A percentile compares a stretch with the other conserved stretches of the same genome.
Conservation (phyloP, 92 coral and sea anemone species). For the Metridium senile region DNA sequence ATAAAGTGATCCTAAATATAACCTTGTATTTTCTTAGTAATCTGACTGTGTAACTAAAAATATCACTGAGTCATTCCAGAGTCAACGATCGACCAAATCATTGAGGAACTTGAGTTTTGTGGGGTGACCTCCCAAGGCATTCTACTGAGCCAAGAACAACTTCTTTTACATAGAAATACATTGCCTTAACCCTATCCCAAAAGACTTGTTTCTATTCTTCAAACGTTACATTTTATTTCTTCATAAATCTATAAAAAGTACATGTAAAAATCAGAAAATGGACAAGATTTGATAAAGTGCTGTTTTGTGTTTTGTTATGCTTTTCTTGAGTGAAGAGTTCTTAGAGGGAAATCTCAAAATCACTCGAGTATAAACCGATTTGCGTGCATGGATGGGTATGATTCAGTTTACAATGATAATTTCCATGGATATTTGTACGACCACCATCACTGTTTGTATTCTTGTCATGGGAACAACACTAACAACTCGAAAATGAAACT, state of each 20-base stretch:
- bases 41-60: background rate
- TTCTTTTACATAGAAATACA: background rate
- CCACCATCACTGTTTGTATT: conserved; percentile 32
- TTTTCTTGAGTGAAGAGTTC: background rate
- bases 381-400: background rate
- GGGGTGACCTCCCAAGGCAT: conserved; percentile 11
- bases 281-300: background rate
- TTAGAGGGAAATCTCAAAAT: background rate
- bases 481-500: conserved; percentile 7
- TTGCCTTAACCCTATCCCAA: no score
- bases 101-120: background rate
- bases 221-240: no score
- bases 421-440: conserved; percentile 19
- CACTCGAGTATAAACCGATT: conserved; percentile 11
- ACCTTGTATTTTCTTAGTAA: background rate
- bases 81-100: background rate
- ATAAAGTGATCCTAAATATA: no score
- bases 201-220: no score
- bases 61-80: background rate
- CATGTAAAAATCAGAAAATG: no score
- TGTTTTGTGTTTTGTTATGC: background rate
- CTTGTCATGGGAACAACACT: background rate
- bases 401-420: conserved; percentile 10
- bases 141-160: background rate
- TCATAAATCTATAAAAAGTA: no score